These are phyloP conservation scores for Nomada fabriciana DNA, from an alignment of 2,888 invertebrate species.

Conservation along the genomic window DNA sequence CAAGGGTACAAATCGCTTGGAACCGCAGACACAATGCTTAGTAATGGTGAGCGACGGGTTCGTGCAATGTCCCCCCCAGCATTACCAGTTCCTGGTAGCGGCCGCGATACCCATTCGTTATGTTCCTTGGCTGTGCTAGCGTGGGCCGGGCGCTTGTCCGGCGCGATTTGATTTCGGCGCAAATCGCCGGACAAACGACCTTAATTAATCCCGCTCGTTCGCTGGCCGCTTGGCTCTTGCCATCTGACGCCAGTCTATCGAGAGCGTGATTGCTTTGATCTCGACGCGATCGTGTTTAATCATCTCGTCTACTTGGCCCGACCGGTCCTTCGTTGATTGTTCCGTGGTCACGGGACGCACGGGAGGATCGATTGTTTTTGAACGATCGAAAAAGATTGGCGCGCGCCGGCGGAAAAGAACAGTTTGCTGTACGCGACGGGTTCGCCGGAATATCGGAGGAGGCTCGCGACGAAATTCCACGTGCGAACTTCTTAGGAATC, in stretches of 20 bases:
- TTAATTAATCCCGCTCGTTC: conserved; percentile 78
- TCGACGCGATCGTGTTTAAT: not conserved
- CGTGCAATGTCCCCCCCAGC: conserved; percentile 66
- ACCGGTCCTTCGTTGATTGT: not conserved
- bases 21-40: conserved; percentile 82
- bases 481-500: conserved; percentile 54
- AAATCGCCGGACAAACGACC: conserved; percentile 80
- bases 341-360: not conserved
- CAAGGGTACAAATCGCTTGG: conserved; percentile 81
- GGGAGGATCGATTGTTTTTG: too few relatives aligned
- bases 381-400: too few relatives aligned
- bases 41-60: conserved; percentile 80
- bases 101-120: conserved; percentile 76
- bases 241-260: conserved; percentile 59
- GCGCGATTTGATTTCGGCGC: conserved; percentile 78
- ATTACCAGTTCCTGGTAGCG: conserved; percentile 66
- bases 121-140: conserved; percentile 70
- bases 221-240: conserved; percentile 20
- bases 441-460: conserved; percentile 41
- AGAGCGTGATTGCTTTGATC: conserved; percentile 46
- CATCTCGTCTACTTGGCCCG: conserved; percentile 20
- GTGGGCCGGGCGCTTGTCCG: conserved; percentile 58
- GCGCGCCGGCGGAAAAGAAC: not conserved
- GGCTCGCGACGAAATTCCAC: conserved; percentile 53
- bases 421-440: conserved; percentile 25